Evolutionary conservation across 2,888 invertebrate genomes (phyloP), one percentile per base, ranked within the genome.

Genomic region (Rhorus exstirpatorius): DNA sequence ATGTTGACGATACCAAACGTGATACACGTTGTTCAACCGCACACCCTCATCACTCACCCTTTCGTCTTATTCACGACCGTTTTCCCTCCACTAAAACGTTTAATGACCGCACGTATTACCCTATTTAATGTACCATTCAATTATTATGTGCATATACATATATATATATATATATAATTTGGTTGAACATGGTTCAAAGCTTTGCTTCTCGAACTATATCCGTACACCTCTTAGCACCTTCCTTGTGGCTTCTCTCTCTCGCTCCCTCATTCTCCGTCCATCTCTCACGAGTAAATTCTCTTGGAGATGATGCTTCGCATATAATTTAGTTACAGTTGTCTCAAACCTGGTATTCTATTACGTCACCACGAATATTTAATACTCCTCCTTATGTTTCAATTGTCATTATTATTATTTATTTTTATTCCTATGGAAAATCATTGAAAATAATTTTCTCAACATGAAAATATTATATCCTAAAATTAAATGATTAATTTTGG

Each of bases 41-140:
- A 26, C 19, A 61, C 17, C 55, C 19, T 58, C 63, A 41, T 26
- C 71, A 35, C 58, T 65, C 19, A 31, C 17, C 17, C 41, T 35
- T 63, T 46, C 55, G 14, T 49, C 49, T 65, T 61, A 41, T 24
- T 35, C 35, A 49, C 35, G 14, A 38, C 35, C 51, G 19, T 72
- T 65, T 55, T 35, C 49, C 51, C 31, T 44, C 53, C 31, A 35
- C 65, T 72, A 49, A 58, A 51, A 46, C 63, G 38, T 41, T 79
- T 65, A 55, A 79, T 61, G 65, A 79, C 71, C 55, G 49, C 58
- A 65, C 79, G 46, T 65, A 58, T 46, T 12, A 72, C 35, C 55
- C 8, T 63, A 26, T 35, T 72, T 79, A 72, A 72, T 65, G 35
- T 46, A 55, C 79, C 46, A 79, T 71, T 65, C 46, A 65, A 79